Evolutionary conservation across 2,113 vertebrate species (phyloP), one percentile per base, ranked within the genome.

Genomic region (Eira barbara): DNA sequence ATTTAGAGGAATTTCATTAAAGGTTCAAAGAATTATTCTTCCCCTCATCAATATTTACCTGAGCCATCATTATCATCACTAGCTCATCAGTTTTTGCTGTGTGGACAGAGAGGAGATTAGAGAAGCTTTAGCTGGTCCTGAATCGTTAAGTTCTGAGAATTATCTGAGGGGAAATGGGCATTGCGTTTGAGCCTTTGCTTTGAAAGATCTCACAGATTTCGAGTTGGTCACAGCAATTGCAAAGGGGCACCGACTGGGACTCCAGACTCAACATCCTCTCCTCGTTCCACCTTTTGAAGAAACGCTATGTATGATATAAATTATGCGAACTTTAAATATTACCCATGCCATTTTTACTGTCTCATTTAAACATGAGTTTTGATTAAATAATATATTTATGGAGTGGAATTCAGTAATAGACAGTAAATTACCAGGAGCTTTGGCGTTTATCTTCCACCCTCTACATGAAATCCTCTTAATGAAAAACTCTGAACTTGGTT

Each of bases 381-480:
- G 97, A 98, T 98, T 98, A 98, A 98, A 98, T 97, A 97, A 96
- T 98, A 59, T 91, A 98, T 98, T 98, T 98, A 97, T 71, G 82
- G 89, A 98, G 87, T 25, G 45, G 87, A 98, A 98, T 82, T 94
- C 82, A 95, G 84, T 97, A 97, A 95, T 71, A 98, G 82, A 89
- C 89, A 97, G 92, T 97, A 98, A 98, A 98, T 98, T 97, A 97
- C 88, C 80, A 97, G 25, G 7, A 85, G 27, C 13, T 74, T 94
- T 96, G 82, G 96, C 25, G 76, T 95, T 97, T 97, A 86, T 97
- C 96, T 95, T 94, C 93, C 2, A 76, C 34, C 81, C 71, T 55
- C 36, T 81, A 94, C n/a, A 31, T n/a, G 29, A 90, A 5, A 14
- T 39, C 23, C 73, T 92, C 61, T 65, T 95, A 90, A 91, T 84